These are phyloP conservation scores for Cataglyphis livida DNA, from an alignment of 2,888 invertebrate species.

Conservation along the genomic window DNA sequence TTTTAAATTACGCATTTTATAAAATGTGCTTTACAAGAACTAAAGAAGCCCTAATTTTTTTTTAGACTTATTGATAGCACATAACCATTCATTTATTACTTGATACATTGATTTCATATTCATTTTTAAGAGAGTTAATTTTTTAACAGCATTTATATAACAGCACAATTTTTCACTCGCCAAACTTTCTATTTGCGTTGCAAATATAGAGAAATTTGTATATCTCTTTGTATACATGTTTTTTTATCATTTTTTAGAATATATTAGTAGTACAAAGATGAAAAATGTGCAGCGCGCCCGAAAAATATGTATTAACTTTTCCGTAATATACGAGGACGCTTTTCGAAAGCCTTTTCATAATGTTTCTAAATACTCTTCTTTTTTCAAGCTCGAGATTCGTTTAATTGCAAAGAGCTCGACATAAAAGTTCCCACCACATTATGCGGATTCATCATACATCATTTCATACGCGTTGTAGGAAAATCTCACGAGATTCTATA, in stretches of 20 bases:
- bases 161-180: background rate
- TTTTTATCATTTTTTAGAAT: background rate
- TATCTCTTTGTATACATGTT: background rate
- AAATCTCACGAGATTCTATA: constrained; percentile 31
- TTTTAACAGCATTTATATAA: background rate
- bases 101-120: background rate
- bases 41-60: too few species aligned
- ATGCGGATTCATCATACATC: background rate
- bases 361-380: background rate
- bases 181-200: background rate
- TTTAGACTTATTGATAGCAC: background rate
- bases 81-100: background rate
- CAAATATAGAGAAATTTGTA: background rate
- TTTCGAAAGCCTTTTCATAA: background rate
- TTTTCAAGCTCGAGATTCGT: background rate
- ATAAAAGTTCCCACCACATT: background rate
- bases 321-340: background rate
- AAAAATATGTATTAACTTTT: background rate
- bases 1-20: too few species aligned
- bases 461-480: background rate
- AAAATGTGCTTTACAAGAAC: too few species aligned
- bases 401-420: background rate
- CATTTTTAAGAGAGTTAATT: background rate
- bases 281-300: background rate
- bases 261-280: background rate